phyloP scores from a whole-genome alignment of 92 coral and sea anemone genomes.

The Desmophyllum pertusum region DNA sequence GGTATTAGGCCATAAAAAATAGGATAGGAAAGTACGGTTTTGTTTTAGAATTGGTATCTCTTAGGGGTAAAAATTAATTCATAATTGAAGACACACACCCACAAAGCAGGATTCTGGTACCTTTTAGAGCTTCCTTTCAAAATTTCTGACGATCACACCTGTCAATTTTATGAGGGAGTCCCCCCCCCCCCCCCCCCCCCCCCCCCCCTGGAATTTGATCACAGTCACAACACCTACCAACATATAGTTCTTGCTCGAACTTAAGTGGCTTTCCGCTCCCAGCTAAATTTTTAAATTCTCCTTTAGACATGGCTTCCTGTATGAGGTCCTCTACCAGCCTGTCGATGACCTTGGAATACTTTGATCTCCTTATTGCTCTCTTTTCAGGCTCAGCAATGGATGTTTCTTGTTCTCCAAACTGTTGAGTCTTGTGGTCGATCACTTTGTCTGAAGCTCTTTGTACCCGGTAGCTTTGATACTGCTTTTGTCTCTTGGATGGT shows the following conservation, averaged over 20 bases:
- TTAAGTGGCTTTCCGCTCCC: slow-evolving; percentile 86
- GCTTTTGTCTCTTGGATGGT: slow-evolving; percentile 74
- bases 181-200: too few relatives aligned
- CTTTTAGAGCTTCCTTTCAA: too few relatives aligned
- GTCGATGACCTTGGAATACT: slow-evolving; percentile 82
- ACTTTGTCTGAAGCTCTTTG: slow-evolving; percentile 85
- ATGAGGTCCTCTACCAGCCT: slow-evolving; percentile 85
- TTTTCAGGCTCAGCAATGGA: slow-evolving; percentile 87
- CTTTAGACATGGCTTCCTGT: slow-evolving; percentile 90
- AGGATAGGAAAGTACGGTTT: not conserved
- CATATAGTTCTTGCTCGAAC: slow-evolving; percentile 61
- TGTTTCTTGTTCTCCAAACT: slow-evolving; percentile 82
- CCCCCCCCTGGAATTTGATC: not conserved
- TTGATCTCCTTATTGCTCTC: slow-evolving; percentile 68
- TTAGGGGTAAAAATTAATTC: too few relatives aligned
- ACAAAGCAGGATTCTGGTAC: too few relatives aligned
- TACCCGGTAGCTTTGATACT: slow-evolving; percentile 70
- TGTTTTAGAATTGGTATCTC: too few relatives aligned
- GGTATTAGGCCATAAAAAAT: too few relatives aligned
- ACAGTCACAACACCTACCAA: slow-evolving; percentile 62
- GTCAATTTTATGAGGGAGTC: too few relatives aligned
- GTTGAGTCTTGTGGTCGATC: slow-evolving; percentile 65
- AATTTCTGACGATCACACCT: too few relatives aligned
- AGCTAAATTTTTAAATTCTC: slow-evolving; percentile 79
- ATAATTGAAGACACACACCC: too few relatives aligned